Evolutionary conservation across 1,140 invertebrate genomes (phyloP).

Genomic region (Rhagoletis pomonella): DNA sequence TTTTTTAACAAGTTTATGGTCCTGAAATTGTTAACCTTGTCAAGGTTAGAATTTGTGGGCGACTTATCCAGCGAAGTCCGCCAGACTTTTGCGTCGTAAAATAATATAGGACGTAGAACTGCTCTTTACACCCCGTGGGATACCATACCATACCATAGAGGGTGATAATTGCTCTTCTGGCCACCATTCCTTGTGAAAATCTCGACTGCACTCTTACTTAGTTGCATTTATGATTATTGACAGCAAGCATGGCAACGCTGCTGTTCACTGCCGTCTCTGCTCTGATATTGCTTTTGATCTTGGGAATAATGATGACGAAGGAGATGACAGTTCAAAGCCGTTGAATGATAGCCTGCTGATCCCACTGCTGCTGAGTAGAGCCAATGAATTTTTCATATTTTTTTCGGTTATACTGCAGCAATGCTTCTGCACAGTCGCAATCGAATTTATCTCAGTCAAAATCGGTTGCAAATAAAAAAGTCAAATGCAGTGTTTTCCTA

Average conservation of each 20-base stretch:
- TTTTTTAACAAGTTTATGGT: too few species aligned
- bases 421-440: background rate
- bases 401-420: background rate
- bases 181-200: too few species aligned
- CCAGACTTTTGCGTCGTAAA: too few species aligned
- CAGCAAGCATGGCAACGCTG: background rate
- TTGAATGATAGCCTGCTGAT: background rate
- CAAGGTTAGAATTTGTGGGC: too few species aligned
- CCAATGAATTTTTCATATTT: constrained; percentile 15
- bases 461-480: background rate
- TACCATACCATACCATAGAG: too few species aligned
- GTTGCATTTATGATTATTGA: background rate
- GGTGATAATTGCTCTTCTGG: too few species aligned
- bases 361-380: background rate
- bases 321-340: constrained; percentile 40
- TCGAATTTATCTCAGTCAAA: background rate
- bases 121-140: too few species aligned
- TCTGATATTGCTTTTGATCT: background rate
- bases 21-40: too few species aligned
- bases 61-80: too few species aligned
- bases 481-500: background rate
- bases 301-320: constrained; percentile 8
- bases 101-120: too few species aligned
- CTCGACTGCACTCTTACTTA: background rate
- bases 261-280: background rate